Conservation (phyloP, 53 echinoderm and acorn worm genomes). For the Actinopyga echinites region DNA sequence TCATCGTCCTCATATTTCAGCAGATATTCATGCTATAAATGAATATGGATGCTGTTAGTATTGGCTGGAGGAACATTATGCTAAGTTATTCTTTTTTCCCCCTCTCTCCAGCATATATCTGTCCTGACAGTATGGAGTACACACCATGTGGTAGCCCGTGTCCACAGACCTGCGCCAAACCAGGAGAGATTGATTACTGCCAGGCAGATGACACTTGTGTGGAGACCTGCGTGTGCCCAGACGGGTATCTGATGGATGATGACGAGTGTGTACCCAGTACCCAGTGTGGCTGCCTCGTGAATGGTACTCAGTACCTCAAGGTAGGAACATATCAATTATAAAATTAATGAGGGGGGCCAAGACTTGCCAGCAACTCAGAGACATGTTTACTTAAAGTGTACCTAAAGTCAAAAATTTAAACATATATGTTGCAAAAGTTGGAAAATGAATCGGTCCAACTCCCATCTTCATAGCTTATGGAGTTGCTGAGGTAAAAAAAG, state of each 20-base stretch:
- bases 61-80: too few relatives aligned
- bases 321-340: slow-evolving; percentile 34
- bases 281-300: slow-evolving; percentile 68
- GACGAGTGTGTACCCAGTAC: slow-evolving; percentile 61
- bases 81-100: not conserved
- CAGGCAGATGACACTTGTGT: slow-evolving; percentile 44
- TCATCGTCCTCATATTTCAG: too few relatives aligned
- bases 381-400: too few relatives aligned
- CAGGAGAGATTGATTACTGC: slow-evolving; percentile 46
- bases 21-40: too few relatives aligned
- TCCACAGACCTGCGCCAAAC: slow-evolving; percentile 55
- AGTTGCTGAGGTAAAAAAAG: too few relatives aligned
- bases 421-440: too few relatives aligned
- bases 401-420: too few relatives aligned
- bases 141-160: slow-evolving; percentile 58
- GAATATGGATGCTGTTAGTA: too few relatives aligned
- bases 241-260: slow-evolving; percentile 57
- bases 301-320: slow-evolving; percentile 54
- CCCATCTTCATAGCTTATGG: too few relatives aligned
- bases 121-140: slow-evolving; percentile 57
- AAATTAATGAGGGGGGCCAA: too few relatives aligned
- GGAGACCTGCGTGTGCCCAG: slow-evolving; percentile 73
- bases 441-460: too few relatives aligned
- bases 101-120: slow-evolving; percentile 50
- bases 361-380: too few relatives aligned